Base-by-base conservation (phyloP, 1,140 invertebrate species). In the Cydia splendana region DNA sequence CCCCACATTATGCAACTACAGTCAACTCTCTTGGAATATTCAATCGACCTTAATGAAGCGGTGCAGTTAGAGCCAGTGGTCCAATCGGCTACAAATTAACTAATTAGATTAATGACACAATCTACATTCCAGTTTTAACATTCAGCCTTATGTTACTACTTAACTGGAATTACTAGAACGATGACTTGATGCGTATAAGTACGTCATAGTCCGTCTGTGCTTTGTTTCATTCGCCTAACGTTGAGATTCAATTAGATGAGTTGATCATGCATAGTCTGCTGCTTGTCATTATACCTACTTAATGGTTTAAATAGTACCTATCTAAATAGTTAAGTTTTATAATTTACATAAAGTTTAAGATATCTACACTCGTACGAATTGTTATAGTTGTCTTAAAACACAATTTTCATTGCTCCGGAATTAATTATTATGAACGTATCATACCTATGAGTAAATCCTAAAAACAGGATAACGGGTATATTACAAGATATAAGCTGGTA, bases 401-500 rank as follows among this genome's bases (percentile, higher is more conserved):
- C 45, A 48, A 48, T 15, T 48, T 48, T 15, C 45, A 15, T 13
- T 48, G 2, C 3, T 45, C 7, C 7, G 42, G 7, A 13, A 12
- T 45, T 45, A 0, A 9, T 45, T 45, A 12, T 45, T 53, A 18
- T 53, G 9, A 57, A 18, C n/a, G 53, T 57, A 7, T 9, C n/a
- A 18, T 18, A 57, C 45, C 13, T 13, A 15, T 15, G 13, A 48
- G 45, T 18, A 12, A 7, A 24, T 24, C 57, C 18, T 62, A 24
- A n/a, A n/a, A 62, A 24, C 57, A 62, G 7, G n/a, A 24, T 62
- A 71, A n/a, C 74, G 80, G 24, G 24, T 74, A 28, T 65, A 77
- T 5, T 18, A n/a, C 73, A 65, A 62, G 62, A 74, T 34, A 67
- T 76, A 74, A 75, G 76, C 74, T 73, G 65, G 65, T 78, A 73